Percentiles rank a stretch among this genome's conserved stretches.
Conservation (phyloP, 2,888 invertebrate genomes). For the Tetranychus truncatus region DNA sequence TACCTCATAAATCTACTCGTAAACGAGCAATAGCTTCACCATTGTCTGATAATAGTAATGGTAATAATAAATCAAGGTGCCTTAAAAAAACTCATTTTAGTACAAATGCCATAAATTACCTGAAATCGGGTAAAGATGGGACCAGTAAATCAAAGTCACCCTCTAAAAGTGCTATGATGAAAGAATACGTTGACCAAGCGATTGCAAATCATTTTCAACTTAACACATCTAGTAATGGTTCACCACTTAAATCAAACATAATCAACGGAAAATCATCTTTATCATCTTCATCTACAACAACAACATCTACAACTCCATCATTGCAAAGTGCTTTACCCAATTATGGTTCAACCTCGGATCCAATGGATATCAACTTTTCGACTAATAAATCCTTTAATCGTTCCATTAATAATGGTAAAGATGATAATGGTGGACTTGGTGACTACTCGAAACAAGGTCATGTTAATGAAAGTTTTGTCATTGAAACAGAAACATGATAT, state of each 20-base stretch:
- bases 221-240: slow-evolving; percentile 5
- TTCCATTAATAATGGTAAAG: background rate
- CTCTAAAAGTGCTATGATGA: slow-evolving; percentile 20
- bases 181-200: slow-evolving; percentile 21
- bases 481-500: slow-evolving; percentile 20
- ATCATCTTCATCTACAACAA: background rate
- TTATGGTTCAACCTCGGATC: background rate
- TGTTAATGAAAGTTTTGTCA: slow-evolving; percentile 21
- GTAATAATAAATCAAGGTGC: background rate
- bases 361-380: background rate
- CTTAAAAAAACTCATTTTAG: slow-evolving; percentile 2
- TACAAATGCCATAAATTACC: slow-evolving; percentile 4
- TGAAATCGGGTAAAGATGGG: slow-evolving; percentile 3
- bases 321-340: background rate
- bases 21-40: background rate
- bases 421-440: background rate
- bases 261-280: background rate
- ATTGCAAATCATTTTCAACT: slow-evolving; percentile 23
- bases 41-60: background rate
- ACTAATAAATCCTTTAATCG: background rate
- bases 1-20: slow-evolving; percentile 25
- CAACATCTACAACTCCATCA: background rate
- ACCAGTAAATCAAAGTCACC: background rate
- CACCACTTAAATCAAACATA: slow-evolving; percentile 2
- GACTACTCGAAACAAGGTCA: slow-evolving; percentile 2